phyloP scores from a whole-genome alignment of 2,797 vertebrate species.

The Lutjanus argentimaculatus region DNA sequence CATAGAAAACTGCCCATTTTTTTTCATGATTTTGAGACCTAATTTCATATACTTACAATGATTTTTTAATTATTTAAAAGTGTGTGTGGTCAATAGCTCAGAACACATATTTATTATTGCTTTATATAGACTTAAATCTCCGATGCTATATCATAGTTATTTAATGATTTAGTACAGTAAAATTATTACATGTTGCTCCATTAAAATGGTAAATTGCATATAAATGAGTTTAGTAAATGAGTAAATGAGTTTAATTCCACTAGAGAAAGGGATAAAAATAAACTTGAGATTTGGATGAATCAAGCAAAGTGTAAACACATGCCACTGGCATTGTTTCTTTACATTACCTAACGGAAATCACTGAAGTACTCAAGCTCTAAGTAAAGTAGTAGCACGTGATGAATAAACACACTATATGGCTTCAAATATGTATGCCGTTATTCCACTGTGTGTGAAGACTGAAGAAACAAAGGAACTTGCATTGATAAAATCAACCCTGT shows the following conservation, averaged over 20 bases:
- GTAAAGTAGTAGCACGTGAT: slow-evolving; percentile 11
- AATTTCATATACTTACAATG: too few relatives aligned
- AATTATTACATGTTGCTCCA: not conserved
- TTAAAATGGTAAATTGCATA: not conserved
- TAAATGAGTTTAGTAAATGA: not conserved
- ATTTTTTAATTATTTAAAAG: too few relatives aligned
- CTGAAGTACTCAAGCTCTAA: not conserved
- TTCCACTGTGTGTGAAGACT: slow-evolving; percentile 28
- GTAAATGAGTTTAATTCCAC: not conserved
- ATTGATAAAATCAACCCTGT: slow-evolving; percentile 8
- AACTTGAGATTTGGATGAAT: slow-evolving; percentile 4
- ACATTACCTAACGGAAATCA: not conserved
- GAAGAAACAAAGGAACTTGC: slow-evolving; percentile 65
- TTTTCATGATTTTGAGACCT: too few relatives aligned
- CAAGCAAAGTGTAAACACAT: not conserved
- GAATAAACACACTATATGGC: slow-evolving; percentile 29
- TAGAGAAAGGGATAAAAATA: not conserved
- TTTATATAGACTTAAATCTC: too few relatives aligned
- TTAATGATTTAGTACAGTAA: too few relatives aligned
- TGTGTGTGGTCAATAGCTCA: too few relatives aligned
- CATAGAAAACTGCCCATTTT: too few relatives aligned
- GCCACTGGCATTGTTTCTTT: not conserved
- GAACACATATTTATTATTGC: too few relatives aligned
- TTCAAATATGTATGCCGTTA: slow-evolving; percentile 46
- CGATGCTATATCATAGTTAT: too few relatives aligned